phyloP scores from a whole-genome alignment of 2,113 vertebrate species.

The Mobula birostris region DNA sequence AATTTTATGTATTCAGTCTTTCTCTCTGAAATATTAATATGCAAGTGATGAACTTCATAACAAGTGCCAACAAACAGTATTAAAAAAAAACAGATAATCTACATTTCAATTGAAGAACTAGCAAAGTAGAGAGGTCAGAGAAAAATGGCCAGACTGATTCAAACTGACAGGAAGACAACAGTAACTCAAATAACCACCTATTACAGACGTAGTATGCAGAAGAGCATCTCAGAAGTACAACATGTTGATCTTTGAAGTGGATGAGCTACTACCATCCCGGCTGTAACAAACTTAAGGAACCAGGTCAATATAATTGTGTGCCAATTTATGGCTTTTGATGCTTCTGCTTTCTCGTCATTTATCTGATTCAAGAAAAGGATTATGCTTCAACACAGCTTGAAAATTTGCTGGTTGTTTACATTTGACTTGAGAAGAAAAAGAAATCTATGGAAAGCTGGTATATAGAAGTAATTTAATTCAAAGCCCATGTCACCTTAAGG shows the following conservation, averaged over 20 bases:
- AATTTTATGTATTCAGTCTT: neutral
- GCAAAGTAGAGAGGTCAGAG: too few relatives aligned
- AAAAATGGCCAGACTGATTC: too few relatives aligned
- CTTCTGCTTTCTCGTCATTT: neutral
- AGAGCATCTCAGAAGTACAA: too few relatives aligned
- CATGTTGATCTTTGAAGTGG: too few relatives aligned
- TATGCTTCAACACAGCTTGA: neutral
- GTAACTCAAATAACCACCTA: too few relatives aligned
- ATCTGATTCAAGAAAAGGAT: neutral
- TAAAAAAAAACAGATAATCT: neutral
- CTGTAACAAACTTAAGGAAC: too few relatives aligned
- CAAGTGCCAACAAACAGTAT: neutral
- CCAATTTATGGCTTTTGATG: neutral
- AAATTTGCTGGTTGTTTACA: neutral
- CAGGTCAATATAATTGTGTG: neutral
- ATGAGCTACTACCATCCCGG: too few relatives aligned
- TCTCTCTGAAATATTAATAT: neutral
- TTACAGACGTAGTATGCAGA: too few relatives aligned
- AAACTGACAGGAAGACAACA: too few relatives aligned
- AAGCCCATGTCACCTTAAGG: neutral
- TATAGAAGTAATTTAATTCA: neutral
- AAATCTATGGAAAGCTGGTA: neutral
- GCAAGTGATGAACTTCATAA: neutral
- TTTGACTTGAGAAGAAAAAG: neutral
- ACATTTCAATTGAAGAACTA: neutral